Conservation (phyloP, 2,888 invertebrate genomes). For the Nysson spinosus region DNA sequence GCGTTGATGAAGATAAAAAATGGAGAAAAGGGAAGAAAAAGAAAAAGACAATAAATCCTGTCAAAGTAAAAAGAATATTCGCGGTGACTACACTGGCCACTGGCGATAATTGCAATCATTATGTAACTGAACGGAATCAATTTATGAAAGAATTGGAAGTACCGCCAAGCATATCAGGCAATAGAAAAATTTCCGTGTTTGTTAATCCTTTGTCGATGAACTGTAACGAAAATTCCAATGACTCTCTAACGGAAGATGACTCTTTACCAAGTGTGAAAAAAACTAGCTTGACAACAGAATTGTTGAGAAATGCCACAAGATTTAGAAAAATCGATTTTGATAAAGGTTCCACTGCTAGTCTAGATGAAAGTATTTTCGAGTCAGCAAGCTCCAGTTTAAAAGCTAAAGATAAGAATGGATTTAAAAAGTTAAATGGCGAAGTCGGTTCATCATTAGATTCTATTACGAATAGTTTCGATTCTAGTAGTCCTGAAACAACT, state of each 20-base stretch:
- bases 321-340: conserved; percentile 71
- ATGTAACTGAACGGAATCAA: conserved; percentile 76
- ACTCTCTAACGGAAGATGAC: conserved; percentile 74
- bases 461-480: conserved; percentile 73
- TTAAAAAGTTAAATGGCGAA: conserved; percentile 70
- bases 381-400: conserved; percentile 66
- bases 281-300: conserved; percentile 60
- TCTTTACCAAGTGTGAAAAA: conserved; percentile 57
- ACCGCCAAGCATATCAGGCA: conserved; percentile 78
- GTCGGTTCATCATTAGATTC: conserved; percentile 73
- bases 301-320: conserved; percentile 72
- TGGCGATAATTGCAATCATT: conserved; percentile 76
- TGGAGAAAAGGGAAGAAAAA: conserved; percentile 66
- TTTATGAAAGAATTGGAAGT: conserved; percentile 78
- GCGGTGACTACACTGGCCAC: conserved; percentile 79
- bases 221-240: conserved; percentile 71
- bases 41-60: conserved; percentile 71
- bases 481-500: conserved; percentile 71
- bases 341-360: conserved; percentile 70
- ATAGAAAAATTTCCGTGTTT: conserved; percentile 81
- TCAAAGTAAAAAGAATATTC: conserved; percentile 78
- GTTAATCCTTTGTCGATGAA: conserved; percentile 81
- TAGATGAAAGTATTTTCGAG: conserved; percentile 74
- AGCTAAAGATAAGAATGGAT: conserved; percentile 69
- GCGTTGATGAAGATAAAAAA: conserved; percentile 69